These are phyloP conservation scores for Protobothrops flavoviridis DNA, from an alignment of 2,113 vertebrate genomes.

Conservation along the genomic window DNA sequence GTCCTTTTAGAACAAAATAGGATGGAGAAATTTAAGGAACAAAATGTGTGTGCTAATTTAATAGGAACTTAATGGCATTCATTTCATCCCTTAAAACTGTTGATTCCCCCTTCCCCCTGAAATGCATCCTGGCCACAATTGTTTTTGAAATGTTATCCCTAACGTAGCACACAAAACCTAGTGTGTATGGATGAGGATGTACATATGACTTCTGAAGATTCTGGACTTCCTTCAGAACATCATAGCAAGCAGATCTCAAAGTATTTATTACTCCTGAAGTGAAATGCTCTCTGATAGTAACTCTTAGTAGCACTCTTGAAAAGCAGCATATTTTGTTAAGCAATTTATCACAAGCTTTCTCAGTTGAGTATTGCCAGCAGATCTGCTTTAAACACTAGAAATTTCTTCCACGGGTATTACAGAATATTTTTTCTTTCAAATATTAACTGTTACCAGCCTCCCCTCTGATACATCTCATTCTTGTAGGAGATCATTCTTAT, in stretches of 20 bases:
- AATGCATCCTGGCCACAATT: neutral
- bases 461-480: neutral
- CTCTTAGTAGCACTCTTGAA: neutral
- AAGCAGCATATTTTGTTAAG: neutral
- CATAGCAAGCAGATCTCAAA: neutral
- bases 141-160: neutral
- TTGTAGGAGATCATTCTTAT: neutral
- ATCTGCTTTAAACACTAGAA: neutral
- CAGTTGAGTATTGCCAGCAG: neutral
- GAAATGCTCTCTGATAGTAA: neutral
- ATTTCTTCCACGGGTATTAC: neutral
- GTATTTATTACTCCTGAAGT: neutral
- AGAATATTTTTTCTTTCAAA: neutral
- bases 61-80: neutral
- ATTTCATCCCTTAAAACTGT: neutral
- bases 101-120: neutral
- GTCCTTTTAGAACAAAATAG: no score
- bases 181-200: neutral
- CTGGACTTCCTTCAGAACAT: neutral
- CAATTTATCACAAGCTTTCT: neutral
- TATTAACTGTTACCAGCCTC: neutral
- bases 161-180: neutral
- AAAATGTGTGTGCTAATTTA: neutral
- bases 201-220: neutral
- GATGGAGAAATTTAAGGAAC: neutral